phyloP scores from a whole-genome alignment of 2,888 invertebrate genomes.

The Drosophila colorata region DNA sequence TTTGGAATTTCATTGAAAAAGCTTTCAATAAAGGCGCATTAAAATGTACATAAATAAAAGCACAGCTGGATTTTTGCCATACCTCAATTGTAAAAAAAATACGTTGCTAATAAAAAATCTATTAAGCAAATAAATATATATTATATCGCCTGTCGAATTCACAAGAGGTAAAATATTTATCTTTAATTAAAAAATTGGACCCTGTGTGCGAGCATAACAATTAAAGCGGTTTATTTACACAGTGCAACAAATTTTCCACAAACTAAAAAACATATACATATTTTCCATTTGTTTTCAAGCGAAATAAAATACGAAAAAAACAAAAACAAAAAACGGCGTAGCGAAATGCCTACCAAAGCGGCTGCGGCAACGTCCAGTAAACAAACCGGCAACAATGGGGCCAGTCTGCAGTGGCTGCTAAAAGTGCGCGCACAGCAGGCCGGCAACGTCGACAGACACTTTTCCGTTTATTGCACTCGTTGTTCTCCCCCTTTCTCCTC shows the following conservation, averaged over 20 bases:
- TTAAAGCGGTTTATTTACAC: constrained; percentile 45
- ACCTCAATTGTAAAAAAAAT: neutral
- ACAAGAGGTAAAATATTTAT: constrained; percentile 28
- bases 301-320: constrained; percentile 34
- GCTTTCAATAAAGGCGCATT: constrained; percentile 42
- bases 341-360: constrained; percentile 20
- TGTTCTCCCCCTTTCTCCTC: constrained; percentile 1
- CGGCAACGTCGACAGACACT: constrained; percentile 59
- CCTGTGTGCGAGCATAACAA: constrained; percentile 23
- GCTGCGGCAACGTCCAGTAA: constrained; percentile 40
- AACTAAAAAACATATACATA: constrained; percentile 7
- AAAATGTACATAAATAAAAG: constrained; percentile 48
- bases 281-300: constrained; percentile 20
- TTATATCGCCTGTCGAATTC: constrained; percentile 33
- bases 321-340: constrained; percentile 5
- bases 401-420: constrained; percentile 56
- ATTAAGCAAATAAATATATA: constrained; percentile 1
- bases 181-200: constrained; percentile 42
- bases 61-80: neutral
- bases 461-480: constrained; percentile 75
- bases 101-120: neutral
- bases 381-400: constrained; percentile 62
- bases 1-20: constrained; percentile 15
- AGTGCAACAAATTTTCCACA: constrained; percentile 24
- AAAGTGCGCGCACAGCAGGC: constrained; percentile 39